Percentiles rank a stretch among this genome's conserved stretches.
These are phyloP conservation scores for Pterocles orientalis DNA, from an alignment of 2,113 vertebrate species.

Conservation along the genomic window DNA sequence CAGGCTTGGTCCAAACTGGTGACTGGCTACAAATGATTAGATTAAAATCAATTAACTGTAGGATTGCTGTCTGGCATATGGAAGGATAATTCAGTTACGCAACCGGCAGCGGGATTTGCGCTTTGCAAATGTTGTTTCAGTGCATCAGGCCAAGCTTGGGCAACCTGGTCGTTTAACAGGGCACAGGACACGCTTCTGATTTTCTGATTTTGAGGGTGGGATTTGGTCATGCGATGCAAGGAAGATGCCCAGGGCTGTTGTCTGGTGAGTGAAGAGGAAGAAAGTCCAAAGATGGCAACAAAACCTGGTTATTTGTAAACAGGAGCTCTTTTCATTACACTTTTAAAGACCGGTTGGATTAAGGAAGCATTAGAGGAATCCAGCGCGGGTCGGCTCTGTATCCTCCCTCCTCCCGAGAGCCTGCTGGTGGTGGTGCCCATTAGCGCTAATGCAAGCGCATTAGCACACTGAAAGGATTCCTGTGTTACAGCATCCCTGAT, in stretches of 20 bases:
- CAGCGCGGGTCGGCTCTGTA: background rate
- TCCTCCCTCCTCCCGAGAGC: background rate
- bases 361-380: conserved; percentile 27
- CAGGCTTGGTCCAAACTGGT: conserved; percentile 50
- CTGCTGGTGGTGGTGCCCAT: conserved; percentile 6
- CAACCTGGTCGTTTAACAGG: background rate
- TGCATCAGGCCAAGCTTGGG: background rate
- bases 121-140: conserved; percentile 20
- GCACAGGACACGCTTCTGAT: background rate
- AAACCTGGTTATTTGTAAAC: background rate
- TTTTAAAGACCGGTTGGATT: conserved; percentile 10
- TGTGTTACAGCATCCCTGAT: background rate
- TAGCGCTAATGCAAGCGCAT: conserved; percentile 26
- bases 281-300: background rate
- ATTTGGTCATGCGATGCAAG: accelerated
- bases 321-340: conserved; percentile 4
- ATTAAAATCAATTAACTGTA: conserved; percentile 70
- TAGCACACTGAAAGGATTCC: background rate
- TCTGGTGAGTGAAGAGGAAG: background rate
- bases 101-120: conserved; percentile 50
- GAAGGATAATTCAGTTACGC: conserved; percentile 58
- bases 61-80: conserved; percentile 51
- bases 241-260: background rate
- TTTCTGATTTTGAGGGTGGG: background rate
- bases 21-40: conserved; percentile 62